Percentiles rank a stretch among this genome's conserved stretches.
These are phyloP conservation scores for Drosophila prosaltans DNA, from an alignment of 1,140 invertebrate species.

Conservation along the genomic window DNA sequence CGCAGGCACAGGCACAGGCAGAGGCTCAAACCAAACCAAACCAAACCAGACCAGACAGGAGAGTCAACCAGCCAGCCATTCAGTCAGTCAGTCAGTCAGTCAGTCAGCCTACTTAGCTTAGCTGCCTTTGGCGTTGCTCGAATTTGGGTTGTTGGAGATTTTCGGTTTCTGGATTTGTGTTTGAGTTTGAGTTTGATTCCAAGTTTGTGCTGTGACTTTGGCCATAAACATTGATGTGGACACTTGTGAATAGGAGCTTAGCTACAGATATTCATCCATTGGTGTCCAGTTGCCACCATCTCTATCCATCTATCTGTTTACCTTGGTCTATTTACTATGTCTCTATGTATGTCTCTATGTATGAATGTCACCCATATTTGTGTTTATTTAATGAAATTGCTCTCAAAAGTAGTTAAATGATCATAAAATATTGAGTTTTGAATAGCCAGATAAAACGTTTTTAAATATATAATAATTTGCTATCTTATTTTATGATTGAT, in stretches of 20 bases:
- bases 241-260: constrained; percentile 20
- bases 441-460: too few relatives aligned
- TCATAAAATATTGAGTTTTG: too few relatives aligned
- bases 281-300: constrained; percentile 6
- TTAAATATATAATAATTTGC: too few relatives aligned
- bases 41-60: constrained; percentile 21
- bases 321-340: not conserved
- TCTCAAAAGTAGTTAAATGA: too few relatives aligned
- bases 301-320: not conserved
- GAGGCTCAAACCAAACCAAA: not conserved
- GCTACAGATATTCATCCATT: not conserved
- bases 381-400: too few relatives aligned
- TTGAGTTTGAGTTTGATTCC: not conserved
- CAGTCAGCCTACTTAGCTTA: constrained; percentile 20
- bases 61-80: not conserved
- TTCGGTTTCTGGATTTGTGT: constrained; percentile 20
- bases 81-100: not conserved
- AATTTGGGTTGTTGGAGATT: constrained; percentile 17
- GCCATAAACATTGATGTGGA: constrained; percentile 52
- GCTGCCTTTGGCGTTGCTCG: constrained; percentile 8
- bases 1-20: not conserved
- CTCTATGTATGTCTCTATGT: too few relatives aligned
- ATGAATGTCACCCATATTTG: too few relatives aligned
- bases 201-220: constrained; percentile 20
- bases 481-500: too few relatives aligned